phyloP scores from a whole-genome alignment of 2,797 vertebrate genomes.

The Luscinia luscinia region DNA sequence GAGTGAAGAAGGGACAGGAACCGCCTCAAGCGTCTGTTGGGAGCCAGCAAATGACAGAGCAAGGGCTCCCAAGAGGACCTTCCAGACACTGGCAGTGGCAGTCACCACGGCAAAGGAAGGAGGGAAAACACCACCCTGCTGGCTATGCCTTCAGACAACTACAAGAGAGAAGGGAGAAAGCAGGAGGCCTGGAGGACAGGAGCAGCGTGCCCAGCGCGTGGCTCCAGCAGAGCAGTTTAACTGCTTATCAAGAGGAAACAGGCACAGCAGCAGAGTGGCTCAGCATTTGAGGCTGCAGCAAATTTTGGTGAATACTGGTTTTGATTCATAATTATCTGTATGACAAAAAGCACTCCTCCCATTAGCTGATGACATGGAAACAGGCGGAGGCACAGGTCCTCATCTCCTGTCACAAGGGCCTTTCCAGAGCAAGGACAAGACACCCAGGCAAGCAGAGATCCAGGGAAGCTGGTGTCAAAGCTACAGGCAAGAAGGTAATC shows the following conservation, averaged over 20 bases:
- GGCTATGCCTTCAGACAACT: not conserved
- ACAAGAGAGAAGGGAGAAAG: not conserved
- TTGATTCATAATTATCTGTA: not conserved
- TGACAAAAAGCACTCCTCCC: not conserved
- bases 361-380: not conserved
- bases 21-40: fast-evolving
- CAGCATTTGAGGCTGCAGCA: not conserved
- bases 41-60: not conserved
- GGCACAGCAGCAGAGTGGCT: not conserved
- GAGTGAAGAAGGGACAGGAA: not conserved
- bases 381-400: not conserved
- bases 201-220: fast-evolving
- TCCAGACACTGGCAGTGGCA: fast-evolving
- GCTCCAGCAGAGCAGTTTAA: not conserved
- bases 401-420: not conserved
- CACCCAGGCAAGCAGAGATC: not conserved
- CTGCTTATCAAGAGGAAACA: not conserved
- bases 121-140: not conserved
- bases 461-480: not conserved
- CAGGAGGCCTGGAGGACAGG: not conserved
- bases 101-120: not conserved
- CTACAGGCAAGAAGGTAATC: fast-evolving
- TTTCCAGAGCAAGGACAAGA: not conserved
- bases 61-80: not conserved
- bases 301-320: not conserved